Conservation (phyloP, 2,113 vertebrate genomes). For the Bagarius yarrelli region DNA sequence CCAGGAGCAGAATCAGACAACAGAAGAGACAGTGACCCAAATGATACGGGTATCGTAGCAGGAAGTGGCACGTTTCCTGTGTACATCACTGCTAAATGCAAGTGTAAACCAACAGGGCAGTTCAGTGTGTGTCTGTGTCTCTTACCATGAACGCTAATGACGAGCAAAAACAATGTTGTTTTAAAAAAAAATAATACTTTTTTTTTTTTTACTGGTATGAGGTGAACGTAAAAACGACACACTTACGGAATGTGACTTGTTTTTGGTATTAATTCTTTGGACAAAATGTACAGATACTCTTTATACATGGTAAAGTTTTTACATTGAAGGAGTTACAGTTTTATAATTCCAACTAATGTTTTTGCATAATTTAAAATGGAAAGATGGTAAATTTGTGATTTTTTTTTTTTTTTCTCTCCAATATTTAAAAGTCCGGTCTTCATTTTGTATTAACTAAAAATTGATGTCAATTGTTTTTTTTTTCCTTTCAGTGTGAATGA, state of each 20-base stretch:
- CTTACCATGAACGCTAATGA: slow-evolving; percentile 27
- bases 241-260: background rate
- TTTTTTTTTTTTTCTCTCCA: background rate
- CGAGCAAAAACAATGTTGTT: slow-evolving; percentile 1
- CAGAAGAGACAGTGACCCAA: slow-evolving; percentile 89
- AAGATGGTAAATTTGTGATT: background rate
- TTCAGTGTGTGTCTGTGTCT: background rate
- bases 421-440: background rate
- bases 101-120: slow-evolving; percentile 8
- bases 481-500: background rate
- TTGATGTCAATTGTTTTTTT: slow-evolving; percentile 6
- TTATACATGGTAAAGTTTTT: background rate
- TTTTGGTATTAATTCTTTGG: background rate
- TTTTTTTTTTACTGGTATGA: background rate
- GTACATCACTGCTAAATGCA: slow-evolving; percentile 9
- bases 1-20: slow-evolving; percentile 80
- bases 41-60: slow-evolving; percentile 92
- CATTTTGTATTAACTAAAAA: background rate
- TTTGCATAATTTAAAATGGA: background rate
- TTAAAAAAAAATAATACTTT: slow-evolving; percentile 2
- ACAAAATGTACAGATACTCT: slow-evolving; percentile 5
- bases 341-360: slow-evolving; percentile 3
- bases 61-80: background rate
- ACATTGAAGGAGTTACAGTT: background rate
- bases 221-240: background rate